Evolutionary conservation across 2,888 invertebrate species (phyloP).

Genomic region (Leptinotarsa haldemani): DNA sequence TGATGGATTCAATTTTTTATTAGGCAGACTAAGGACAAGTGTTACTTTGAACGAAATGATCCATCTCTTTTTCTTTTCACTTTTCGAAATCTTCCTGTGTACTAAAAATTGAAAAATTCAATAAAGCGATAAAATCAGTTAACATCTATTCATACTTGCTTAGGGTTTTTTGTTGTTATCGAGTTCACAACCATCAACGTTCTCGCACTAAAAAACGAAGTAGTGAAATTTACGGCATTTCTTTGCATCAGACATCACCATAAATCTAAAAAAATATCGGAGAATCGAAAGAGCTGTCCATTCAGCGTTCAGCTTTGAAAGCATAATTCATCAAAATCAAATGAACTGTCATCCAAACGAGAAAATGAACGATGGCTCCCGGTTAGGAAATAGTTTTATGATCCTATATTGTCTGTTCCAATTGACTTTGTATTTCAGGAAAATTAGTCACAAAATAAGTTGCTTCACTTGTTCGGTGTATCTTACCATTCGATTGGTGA

Average conservation of each 20-base stretch:
- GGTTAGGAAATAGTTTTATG: not conserved
- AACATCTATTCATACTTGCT: no score
- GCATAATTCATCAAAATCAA: slow-evolving; percentile 1
- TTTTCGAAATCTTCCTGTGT: no score
- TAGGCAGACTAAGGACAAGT: no score
- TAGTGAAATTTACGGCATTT: not conserved
- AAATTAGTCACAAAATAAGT: not conserved
- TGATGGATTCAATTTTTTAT: no score
- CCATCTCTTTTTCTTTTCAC: no score
- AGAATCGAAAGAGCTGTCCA: not conserved
- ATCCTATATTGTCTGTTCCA: not conserved
- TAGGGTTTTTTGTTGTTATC: no score
- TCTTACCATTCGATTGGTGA: no score
- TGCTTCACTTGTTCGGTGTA: not conserved
- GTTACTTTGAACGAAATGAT: no score
- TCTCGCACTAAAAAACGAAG: no score
- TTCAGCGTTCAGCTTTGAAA: not conserved
- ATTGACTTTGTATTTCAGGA: not conserved
- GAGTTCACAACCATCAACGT: no score
- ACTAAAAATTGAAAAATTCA: no score
- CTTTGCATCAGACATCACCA: not conserved
- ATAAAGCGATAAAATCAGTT: no score
- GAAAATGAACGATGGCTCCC: slow-evolving; percentile 1
- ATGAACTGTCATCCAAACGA: slow-evolving; percentile 5
- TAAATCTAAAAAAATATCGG: not conserved